Evolutionary conservation across 2,113 vertebrate species (phyloP).

Genomic region (Dasyurus viverrinus): DNA sequence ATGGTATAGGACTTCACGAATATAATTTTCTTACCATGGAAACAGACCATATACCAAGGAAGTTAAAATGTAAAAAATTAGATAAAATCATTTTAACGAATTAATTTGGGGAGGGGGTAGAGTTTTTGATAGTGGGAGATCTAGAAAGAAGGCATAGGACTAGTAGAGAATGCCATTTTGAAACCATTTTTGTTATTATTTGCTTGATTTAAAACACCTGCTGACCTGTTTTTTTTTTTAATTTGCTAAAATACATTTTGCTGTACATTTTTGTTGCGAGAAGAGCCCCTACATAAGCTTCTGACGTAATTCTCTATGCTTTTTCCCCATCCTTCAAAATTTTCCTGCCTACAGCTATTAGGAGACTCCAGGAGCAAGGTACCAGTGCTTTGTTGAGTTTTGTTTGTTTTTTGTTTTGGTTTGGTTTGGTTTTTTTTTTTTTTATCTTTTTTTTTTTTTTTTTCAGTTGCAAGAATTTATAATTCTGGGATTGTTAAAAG

Average conservation of each 20-base stretch:
- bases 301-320: slow-evolving; percentile 93
- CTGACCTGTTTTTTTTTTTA: slow-evolving; percentile 79
- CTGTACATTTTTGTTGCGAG: slow-evolving; percentile 87
- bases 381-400: slow-evolving; percentile 86
- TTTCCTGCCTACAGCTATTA: slow-evolving; percentile 95
- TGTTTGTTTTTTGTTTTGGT: neutral
- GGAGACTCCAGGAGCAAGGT: slow-evolving; percentile 99
- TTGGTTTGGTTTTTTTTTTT: slow-evolving; percentile 78
- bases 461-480: slow-evolving; percentile 78
- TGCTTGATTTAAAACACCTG: slow-evolving; percentile 77
- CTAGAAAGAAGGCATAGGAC: neutral
- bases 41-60: neutral
- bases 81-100: neutral
- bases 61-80: neutral
- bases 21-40: neutral
- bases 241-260: slow-evolving; percentile 86
- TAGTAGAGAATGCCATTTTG: slow-evolving; percentile 64
- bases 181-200: slow-evolving; percentile 78
- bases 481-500: slow-evolving; percentile 56
- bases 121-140: slow-evolving; percentile 13
- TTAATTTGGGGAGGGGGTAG: neutral
- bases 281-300: slow-evolving; percentile 85
- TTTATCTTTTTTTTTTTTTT: slow-evolving; percentile 72
- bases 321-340: slow-evolving; percentile 90
- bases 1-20: slow-evolving; percentile 27